Evolutionary conservation across 2,888 invertebrate species (phyloP).

Genomic region (Monopis laevigella): DNA sequence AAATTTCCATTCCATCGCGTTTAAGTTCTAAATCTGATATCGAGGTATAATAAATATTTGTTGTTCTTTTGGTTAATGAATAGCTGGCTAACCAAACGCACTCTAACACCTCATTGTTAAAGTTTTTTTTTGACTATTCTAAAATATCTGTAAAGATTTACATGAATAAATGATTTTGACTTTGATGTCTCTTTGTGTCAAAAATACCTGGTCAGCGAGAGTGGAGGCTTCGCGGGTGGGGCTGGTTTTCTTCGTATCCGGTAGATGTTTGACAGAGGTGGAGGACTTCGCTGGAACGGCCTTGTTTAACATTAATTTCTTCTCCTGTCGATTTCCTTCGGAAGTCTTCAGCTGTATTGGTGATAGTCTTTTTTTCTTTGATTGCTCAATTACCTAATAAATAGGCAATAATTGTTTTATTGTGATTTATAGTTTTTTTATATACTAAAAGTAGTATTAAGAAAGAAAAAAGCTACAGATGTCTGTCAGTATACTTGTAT

Average conservation of each 20-base stretch:
- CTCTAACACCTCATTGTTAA: no score
- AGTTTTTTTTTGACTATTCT: no score
- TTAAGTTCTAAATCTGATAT: no score
- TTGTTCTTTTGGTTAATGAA: no score
- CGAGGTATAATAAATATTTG: no score
- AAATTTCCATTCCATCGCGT: no score
- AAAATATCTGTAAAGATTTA: no score
- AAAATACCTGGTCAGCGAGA: slow-evolving; percentile 6
- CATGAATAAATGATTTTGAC: no score
- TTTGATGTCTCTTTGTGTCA: no score
- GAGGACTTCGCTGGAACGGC: neutral
- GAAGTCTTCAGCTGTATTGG: neutral
- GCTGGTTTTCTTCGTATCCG: neutral
- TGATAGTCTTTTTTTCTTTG: slow-evolving; percentile 30
- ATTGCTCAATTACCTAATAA: slow-evolving; percentile 27
- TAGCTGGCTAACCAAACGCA: no score
- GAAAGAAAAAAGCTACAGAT: no score
- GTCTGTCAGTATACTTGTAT: no score
- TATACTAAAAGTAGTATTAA: neutral
- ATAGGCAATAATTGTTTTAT: slow-evolving; percentile 15
- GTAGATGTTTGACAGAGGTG: neutral
- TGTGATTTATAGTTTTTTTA: neutral
- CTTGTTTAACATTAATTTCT: neutral
- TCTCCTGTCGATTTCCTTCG: neutral
- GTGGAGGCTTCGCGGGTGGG: slow-evolving; percentile 1